phyloP scores from a whole-genome alignment of 2,797 vertebrate species.

The Epinephelus coioides region DNA sequence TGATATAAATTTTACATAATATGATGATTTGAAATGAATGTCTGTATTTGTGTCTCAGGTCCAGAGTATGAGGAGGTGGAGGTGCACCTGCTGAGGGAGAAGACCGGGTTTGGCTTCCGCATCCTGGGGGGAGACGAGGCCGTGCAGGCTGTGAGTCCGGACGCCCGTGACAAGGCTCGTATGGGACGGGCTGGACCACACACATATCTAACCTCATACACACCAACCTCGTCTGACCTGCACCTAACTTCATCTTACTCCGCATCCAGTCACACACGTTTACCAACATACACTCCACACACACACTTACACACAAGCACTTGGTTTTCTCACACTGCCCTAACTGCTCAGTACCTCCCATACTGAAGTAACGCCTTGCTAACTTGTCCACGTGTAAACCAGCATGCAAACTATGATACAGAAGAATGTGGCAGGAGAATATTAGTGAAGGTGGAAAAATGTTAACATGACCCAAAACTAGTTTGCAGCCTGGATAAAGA shows the following conservation, averaged over 20 bases:
- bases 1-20: neutral
- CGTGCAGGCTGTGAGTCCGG: conserved; percentile 98
- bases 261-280: conserved; percentile 22
- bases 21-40: neutral
- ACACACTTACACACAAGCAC: conserved; percentile 34
- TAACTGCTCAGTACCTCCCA: conserved; percentile 72
- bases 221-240: conserved; percentile 43
- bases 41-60: conserved; percentile 80
- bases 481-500: conserved; percentile 33
- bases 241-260: conserved; percentile 55
- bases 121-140: conserved; percentile 99
- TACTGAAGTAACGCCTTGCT: conserved; percentile 72
- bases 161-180: conserved; percentile 91
- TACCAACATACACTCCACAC: conserved; percentile 15
- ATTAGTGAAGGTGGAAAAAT: conserved; percentile 34
- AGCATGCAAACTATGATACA: conserved; percentile 56
- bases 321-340: conserved; percentile 32
- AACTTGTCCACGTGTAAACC: conserved; percentile 61
- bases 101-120: conserved; percentile 98
- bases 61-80: conserved; percentile 97
- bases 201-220: conserved; percentile 68
- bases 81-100: conserved; percentile 98
- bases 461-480: conserved; percentile 36
- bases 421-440: conserved; percentile 40
- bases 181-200: conserved; percentile 88